Conservation (phyloP, 2,113 vertebrate species). For the Lasiurus borealis region DNA sequence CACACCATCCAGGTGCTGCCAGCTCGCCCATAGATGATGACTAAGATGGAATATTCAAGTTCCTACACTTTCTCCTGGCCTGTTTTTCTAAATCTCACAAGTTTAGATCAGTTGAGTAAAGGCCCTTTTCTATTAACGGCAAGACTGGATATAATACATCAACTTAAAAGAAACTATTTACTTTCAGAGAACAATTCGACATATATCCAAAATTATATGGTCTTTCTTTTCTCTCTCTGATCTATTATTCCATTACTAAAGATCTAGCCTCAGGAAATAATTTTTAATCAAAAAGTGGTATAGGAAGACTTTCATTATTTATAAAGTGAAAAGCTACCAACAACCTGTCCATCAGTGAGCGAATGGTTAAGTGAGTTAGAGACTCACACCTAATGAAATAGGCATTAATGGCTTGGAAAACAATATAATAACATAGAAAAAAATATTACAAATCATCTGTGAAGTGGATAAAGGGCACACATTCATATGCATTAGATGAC, state of each 20-base stretch:
- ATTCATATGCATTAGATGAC: neutral
- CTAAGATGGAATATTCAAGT: neutral
- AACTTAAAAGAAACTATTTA: neutral
- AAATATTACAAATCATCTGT: neutral
- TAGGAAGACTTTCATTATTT: slow-evolving; percentile 32
- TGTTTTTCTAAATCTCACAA: neutral
- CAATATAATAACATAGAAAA: neutral
- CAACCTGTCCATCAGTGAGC: neutral
- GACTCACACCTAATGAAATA: neutral
- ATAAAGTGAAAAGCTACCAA: slow-evolving; percentile 10
- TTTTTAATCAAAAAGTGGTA: slow-evolving; percentile 48
- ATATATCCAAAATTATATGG: neutral
- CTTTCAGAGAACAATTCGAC: neutral
- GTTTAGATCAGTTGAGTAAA: neutral
- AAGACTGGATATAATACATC: neutral
- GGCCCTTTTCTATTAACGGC: neutral
- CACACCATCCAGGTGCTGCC: neutral
- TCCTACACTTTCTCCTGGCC: neutral
- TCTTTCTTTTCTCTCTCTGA: neutral
- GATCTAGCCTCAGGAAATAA: slow-evolving; percentile 18
- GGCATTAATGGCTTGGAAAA: neutral
- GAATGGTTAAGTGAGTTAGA: neutral
- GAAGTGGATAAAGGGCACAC: neutral
- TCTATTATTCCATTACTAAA: neutral
- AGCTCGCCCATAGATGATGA: accelerated